Evolutionary conservation across 2,888 invertebrate genomes (phyloP).

Genomic region (Adelognathus sp.): DNA sequence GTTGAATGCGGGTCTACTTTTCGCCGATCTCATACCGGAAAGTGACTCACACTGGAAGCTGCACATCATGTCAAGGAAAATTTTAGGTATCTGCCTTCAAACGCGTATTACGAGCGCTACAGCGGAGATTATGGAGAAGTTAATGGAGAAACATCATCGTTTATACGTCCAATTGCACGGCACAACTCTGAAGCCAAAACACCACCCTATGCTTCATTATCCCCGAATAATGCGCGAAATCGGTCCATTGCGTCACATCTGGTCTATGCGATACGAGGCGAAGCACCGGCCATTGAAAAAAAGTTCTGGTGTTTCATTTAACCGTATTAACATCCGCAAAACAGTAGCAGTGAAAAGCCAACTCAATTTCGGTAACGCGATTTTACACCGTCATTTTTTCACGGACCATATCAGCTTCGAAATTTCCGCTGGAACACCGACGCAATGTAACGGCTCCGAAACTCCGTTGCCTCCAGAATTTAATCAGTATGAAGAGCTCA

Average conservation of each 20-base stretch:
- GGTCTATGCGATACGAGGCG: conserved; percentile 56
- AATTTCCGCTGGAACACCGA: neutral
- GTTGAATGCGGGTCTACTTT: conserved; percentile 44
- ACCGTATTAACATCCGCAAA: conserved; percentile 43
- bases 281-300: conserved; percentile 57
- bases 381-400: conserved; percentile 17
- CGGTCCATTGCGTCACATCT: conserved; percentile 57
- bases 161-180: conserved; percentile 45
- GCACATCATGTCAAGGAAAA: conserved; percentile 45
- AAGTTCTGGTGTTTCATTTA: conserved; percentile 23
- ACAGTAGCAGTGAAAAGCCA: conserved; percentile 48
- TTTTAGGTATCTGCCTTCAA: conserved; percentile 49
- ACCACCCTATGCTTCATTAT: conserved; percentile 58
- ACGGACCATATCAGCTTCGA: neutral
- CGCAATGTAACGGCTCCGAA: neutral
- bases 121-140: conserved; percentile 20
- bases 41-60: conserved; percentile 45
- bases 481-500: neutral
- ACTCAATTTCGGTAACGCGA: conserved; percentile 24
- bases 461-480: neutral
- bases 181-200: conserved; percentile 53
- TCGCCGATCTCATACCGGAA: conserved; percentile 51
- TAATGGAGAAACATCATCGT: conserved; percentile 49
- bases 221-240: conserved; percentile 49
- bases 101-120: neutral